Conservation (phyloP, 2,797 vertebrate genomes). For the Sebastes taczanowskii region DNA sequence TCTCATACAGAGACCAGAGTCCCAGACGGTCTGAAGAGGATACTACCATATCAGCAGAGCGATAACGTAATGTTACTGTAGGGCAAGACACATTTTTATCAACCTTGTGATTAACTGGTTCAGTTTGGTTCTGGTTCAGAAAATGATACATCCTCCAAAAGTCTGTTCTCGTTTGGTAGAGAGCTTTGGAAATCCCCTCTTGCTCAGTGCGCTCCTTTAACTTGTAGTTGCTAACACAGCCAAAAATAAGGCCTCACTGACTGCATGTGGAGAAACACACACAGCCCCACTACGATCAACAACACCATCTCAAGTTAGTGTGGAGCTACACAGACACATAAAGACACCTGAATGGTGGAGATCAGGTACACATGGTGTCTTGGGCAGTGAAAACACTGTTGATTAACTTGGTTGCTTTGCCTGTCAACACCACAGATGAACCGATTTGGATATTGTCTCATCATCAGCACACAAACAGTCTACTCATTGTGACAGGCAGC, state of each 20-base stretch:
- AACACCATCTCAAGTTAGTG: neutral
- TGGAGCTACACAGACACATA: neutral
- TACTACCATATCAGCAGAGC: too few species aligned
- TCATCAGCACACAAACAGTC: neutral
- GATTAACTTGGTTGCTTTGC: neutral
- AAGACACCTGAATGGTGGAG: neutral
- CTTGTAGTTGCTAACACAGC: neutral
- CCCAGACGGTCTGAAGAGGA: too few species aligned
- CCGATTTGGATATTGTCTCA: neutral
- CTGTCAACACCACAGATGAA: neutral
- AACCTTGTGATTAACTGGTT: neutral
- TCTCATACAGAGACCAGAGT: too few species aligned
- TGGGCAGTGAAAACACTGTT: neutral
- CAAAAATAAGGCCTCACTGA: constrained; percentile 4
- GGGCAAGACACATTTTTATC: neutral
- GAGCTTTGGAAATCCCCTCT: constrained; percentile 42
- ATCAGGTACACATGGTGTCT: neutral
- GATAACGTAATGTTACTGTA: too few species aligned
- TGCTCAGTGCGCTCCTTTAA: constrained; percentile 11
- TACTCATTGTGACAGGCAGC: too few species aligned
- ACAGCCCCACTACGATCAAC: neutral
- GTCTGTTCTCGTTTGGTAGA: constrained; percentile 1
- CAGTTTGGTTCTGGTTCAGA: neutral
- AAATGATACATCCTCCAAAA: neutral
- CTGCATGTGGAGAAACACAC: constrained; percentile 1